Evolutionary conservation across 2,113 vertebrate genomes (phyloP), one percentile per base, ranked within the genome.

Genomic region (Oncorhynchus kisutch): DNA sequence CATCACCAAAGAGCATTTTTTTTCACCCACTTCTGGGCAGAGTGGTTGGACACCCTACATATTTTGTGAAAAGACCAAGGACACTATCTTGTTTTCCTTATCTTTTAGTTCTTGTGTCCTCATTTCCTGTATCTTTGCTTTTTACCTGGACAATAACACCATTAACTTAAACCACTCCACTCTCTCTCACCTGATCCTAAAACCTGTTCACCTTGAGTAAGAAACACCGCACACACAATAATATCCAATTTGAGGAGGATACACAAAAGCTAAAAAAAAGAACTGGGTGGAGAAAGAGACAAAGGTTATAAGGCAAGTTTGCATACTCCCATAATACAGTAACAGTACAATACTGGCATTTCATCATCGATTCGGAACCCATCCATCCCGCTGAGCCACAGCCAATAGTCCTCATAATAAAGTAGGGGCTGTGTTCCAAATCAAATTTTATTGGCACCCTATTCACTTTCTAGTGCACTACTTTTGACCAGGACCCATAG

Each of bases 251-350:
- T 72, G 34, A 68, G 34, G 48, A 24, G 62, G 4, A 70, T 39
- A 77, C 68, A 77, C 24, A 64, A 29, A 62, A 34, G 34, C 16
- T 65, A 12, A 20, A 76, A 45, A 12, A 45, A 45, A 69, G 24
- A 75, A 78, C 68, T 57, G 68, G 74, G 89, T 91, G 84, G 91
- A 90, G 77, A 87, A 73, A 60, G 89, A 94, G 90, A 90, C 78
- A 87, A 89, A 93, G 90, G 93, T 90, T 90, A 94, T 95, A 95
- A 96, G 94, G 94, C 94, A 95, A 93, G 89, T 81, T 84, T 82
- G 81, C 54, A 80, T 71, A 78, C 77, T 78, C 76, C 79, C 75
- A 80, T 70, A 54, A 82, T 72, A 83, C 76, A 69, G 68, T 49
- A 48, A 27, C 76, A 69, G 68, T 24, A 70, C 20, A 70, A 70